phyloP scores from a whole-genome alignment of 30 jellyfish, hydroid and myxozoan species.

The Clytia hemisphaerica region DNA sequence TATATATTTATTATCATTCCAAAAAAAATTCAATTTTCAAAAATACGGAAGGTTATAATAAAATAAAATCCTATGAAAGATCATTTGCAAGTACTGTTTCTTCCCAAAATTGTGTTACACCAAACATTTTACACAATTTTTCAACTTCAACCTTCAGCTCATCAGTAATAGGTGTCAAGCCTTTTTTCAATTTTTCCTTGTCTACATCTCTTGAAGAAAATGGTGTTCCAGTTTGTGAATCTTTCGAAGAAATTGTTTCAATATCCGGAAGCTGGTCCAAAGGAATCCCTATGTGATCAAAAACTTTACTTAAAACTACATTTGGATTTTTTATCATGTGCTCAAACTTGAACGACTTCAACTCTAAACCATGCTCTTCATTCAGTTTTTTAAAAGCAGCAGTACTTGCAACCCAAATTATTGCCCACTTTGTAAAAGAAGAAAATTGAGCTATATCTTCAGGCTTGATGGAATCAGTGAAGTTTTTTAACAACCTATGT shows the following conservation, averaged over 20 bases:
- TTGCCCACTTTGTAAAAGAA: background rate
- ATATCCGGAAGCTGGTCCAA: background rate
- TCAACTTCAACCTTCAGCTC: background rate
- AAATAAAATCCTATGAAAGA: too few relatives aligned
- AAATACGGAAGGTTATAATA: too few relatives aligned
- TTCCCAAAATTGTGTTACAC: conserved; percentile 7
- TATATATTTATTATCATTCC: too few relatives aligned
- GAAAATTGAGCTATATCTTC: background rate
- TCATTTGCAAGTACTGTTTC: too few relatives aligned
- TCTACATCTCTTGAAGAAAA: background rate
- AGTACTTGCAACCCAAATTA: background rate
- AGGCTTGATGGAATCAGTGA: background rate
- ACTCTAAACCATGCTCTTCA: background rate
- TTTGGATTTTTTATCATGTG: background rate
- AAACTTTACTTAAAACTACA: background rate
- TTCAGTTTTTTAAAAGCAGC: conserved; percentile 1
- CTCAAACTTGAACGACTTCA: background rate
- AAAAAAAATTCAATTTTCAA: too few relatives aligned
- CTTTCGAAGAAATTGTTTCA: background rate
- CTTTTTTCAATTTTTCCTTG: background rate
- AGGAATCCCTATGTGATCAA: background rate
- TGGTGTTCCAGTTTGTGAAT: conserved; percentile 17
- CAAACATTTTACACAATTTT: background rate
- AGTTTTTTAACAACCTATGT: background rate
- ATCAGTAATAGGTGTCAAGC: background rate